Conservation (phyloP, 2,113 vertebrate genomes). For the Phrynosoma platyrhinos region DNA sequence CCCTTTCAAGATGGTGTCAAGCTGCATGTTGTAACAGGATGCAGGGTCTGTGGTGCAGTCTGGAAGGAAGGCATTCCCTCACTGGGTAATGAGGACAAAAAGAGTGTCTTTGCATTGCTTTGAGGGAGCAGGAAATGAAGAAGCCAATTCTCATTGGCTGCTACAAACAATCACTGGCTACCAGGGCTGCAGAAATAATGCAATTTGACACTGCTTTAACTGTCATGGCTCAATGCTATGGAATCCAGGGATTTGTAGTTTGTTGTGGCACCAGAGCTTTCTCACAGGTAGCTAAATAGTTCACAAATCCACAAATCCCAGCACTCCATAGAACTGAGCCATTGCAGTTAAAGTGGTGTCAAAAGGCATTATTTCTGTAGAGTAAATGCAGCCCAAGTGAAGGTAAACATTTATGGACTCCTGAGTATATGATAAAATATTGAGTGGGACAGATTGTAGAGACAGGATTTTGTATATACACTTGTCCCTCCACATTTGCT, state of each 20-base stretch:
- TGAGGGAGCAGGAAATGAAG: neutral
- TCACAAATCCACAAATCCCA: no score
- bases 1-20: neutral
- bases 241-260: no score
- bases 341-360: no score
- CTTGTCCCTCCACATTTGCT: no score
- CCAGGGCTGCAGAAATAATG: neutral
- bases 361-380: no score
- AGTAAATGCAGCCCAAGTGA: no score
- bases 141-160: neutral
- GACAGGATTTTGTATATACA: neutral
- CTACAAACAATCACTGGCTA: neutral
- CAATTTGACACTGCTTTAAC: no score
- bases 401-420: neutral
- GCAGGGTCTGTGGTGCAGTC: no score
- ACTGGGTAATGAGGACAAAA: neutral
- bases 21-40: neutral
- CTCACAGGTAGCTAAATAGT: no score
- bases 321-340: no score
- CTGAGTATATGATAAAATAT: neutral
- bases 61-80: neutral
- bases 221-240: no score
- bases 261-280: no score
- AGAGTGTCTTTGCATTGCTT: neutral
- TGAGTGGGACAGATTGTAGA: neutral